Percentiles rank a stretch among this genome's conserved stretches.
Conservation (phyloP, 1,140 invertebrate species). For the Drosophila malerkotliana region DNA sequence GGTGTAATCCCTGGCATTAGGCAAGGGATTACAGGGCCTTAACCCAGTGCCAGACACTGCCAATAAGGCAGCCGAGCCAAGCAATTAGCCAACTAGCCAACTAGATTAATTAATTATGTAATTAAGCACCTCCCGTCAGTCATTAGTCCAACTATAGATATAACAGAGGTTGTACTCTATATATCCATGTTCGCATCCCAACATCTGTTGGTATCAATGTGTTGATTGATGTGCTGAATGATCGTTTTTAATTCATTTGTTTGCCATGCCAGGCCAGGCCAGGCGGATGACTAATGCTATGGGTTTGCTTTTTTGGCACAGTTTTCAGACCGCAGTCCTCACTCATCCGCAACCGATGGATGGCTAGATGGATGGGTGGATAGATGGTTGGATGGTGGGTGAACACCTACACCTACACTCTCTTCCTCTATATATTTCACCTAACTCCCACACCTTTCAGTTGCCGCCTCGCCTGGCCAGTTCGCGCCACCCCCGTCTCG, state of each 20-base stretch:
- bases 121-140: constrained; percentile 20
- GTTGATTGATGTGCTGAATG: constrained; percentile 79
- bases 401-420: constrained; percentile 39
- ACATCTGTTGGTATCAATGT: constrained; percentile 43
- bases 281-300: constrained; percentile 53
- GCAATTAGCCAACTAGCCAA: constrained; percentile 27
- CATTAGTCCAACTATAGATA: not conserved
- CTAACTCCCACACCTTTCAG: constrained; percentile 37
- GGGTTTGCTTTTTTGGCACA: constrained; percentile 71
- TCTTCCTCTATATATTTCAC: constrained; percentile 4
- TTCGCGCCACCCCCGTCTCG: not conserved
- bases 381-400: not conserved
- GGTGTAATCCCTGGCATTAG: constrained; percentile 28
- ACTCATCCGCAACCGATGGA: constrained; percentile 60
- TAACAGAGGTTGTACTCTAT: not conserved
- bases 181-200: not conserved
- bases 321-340: constrained; percentile 58
- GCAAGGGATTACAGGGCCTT: not conserved
- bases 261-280: constrained; percentile 18
- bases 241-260: constrained; percentile 77
- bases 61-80: not conserved
- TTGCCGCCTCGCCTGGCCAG: not conserved
- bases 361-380: constrained; percentile 16
- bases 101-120: constrained; percentile 51
- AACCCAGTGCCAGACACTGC: constrained; percentile 4